Percentiles rank a stretch among this genome's conserved stretches.
Evolutionary conservation across 1,140 invertebrate genomes (phyloP).

Genomic region (Diabrotica virgifera): DNA sequence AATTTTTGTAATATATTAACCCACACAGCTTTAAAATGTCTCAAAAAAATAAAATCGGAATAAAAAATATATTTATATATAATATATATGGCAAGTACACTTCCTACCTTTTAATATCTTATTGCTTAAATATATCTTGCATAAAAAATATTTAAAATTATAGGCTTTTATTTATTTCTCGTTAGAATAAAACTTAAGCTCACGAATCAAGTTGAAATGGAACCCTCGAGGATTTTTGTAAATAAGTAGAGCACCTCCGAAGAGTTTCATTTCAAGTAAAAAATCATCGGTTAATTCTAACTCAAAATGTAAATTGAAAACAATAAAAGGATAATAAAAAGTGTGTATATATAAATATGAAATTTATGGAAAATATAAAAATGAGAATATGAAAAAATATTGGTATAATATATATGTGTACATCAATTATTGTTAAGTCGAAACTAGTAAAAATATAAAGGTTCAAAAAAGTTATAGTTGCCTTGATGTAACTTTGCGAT

Average conservation of each 20-base stretch:
- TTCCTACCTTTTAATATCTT: constrained; percentile 22
- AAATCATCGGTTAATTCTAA: no score
- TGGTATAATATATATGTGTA: neutral
- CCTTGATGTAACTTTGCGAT: neutral
- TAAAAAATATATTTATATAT: constrained; percentile 25
- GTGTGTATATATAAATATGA: neutral
- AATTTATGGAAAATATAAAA: neutral
- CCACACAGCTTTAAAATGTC: constrained; percentile 19
- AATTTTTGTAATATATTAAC: constrained; percentile 17
- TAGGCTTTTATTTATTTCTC: constrained; percentile 17
- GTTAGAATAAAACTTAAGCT: constrained; percentile 7
- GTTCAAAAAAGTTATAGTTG: neutral
- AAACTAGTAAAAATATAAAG: neutral
- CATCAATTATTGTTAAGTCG: no score
- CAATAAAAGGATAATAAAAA: neutral
- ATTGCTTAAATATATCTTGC: constrained; percentile 25
- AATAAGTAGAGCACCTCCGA: neutral
- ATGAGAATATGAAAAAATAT: neutral
- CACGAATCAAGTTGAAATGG: neutral
- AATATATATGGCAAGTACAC: constrained; percentile 21
- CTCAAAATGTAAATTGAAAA: neutral
- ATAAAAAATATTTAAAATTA: constrained; percentile 21
- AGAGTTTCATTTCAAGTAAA: no score
- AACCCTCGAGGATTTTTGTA: neutral
- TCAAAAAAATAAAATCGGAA: constrained; percentile 25